phyloP scores from a whole-genome alignment of 2,797 vertebrate genomes.

The Limnodromus scolopaceus region DNA sequence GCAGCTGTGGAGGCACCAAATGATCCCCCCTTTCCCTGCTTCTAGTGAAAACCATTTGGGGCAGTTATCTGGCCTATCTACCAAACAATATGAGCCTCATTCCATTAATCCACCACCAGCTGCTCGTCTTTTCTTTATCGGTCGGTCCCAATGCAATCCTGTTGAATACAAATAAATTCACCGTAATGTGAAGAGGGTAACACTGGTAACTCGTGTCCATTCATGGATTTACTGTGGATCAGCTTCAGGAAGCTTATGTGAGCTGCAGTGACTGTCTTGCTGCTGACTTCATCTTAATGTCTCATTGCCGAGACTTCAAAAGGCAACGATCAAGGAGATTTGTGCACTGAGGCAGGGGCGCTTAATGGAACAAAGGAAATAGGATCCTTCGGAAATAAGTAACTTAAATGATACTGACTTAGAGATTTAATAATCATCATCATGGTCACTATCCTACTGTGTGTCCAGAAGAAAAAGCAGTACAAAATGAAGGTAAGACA shows the following conservation, averaged over 20 bases:
- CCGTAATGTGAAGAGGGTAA: background rate
- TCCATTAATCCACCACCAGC: conserved; percentile 33
- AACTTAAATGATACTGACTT: background rate
- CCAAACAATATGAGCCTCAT: conserved; percentile 10
- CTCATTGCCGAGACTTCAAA: background rate
- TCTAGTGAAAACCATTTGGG: background rate
- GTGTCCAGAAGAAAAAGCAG: background rate
- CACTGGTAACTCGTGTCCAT: background rate
- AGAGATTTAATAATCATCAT: background rate
- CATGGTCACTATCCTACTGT: background rate
- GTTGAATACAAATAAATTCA: background rate
- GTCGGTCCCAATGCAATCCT: background rate
- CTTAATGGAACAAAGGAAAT: background rate
- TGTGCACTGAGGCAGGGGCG: background rate
- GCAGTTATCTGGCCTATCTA: conserved; percentile 6
- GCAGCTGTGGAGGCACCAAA: conserved; percentile 9
- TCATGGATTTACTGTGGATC: background rate
- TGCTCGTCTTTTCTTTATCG: background rate
- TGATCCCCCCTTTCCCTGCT: background rate
- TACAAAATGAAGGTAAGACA: background rate
- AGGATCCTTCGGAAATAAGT: background rate
- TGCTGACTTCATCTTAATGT: background rate
- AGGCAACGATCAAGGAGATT: background rate
- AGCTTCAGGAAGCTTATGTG: background rate
- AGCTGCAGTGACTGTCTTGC: background rate